Percentiles rank a stretch among this genome's conserved stretches.
Conservation (phyloP, 2,113 vertebrate genomes). For the Chaetops frenatus region DNA sequence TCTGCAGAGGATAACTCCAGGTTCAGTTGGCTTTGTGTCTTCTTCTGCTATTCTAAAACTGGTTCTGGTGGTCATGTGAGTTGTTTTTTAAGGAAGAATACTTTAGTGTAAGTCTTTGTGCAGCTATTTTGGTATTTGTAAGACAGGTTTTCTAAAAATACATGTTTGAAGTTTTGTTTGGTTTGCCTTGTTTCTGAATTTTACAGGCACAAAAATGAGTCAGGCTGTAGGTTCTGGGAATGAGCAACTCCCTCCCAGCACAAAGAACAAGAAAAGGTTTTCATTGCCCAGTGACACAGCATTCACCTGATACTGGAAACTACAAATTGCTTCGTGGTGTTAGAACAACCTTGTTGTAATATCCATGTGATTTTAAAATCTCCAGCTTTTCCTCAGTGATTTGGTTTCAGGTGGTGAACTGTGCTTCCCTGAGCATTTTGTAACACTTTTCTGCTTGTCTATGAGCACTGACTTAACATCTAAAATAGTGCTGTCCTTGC, state of each 20-base stretch:
- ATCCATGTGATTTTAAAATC: neutral
- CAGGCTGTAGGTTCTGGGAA: neutral
- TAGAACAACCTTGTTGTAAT: neutral
- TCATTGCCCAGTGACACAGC: conserved; percentile 4
- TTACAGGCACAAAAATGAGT: neutral
- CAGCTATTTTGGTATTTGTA: neutral
- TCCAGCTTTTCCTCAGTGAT: neutral
- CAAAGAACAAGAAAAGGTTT: neutral
- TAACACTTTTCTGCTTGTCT: neutral
- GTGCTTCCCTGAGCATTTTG: neutral
- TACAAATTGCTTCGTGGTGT: neutral
- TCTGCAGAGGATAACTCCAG: neutral
- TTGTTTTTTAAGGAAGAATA: neutral
- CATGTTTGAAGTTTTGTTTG: neutral
- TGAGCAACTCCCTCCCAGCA: neutral
- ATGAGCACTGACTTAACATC: neutral
- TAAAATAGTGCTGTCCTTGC: neutral
- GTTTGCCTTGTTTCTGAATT: neutral
- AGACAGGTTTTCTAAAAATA: neutral
- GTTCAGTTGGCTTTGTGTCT: neutral
- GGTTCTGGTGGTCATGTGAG: neutral
- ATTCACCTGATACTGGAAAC: neutral
- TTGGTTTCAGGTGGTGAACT: neutral
- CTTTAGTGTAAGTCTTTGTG: neutral
- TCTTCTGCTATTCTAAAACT: neutral